These are phyloP conservation scores for Gasterosteus aculeatus DNA, from an alignment of 2,113 vertebrate species.

Conservation along the genomic window DNA sequence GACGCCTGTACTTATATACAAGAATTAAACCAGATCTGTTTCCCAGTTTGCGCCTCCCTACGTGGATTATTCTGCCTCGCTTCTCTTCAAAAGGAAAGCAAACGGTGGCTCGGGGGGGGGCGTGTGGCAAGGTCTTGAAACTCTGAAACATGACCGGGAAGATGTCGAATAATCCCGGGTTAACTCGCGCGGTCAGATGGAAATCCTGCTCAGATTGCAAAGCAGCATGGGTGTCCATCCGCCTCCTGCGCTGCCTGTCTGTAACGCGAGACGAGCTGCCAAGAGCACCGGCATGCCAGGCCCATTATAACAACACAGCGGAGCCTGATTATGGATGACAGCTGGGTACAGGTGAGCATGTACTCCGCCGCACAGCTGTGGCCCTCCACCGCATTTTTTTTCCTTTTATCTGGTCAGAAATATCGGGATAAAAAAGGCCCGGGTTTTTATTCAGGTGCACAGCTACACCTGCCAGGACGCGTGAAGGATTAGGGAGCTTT, in stretches of 20 bases:
- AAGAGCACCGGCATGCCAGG: conserved; percentile 40
- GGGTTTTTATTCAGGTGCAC: conserved; percentile 5
- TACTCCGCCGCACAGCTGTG: conserved; percentile 53
- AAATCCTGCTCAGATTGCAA: conserved; percentile 80
- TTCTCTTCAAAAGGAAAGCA: conserved; percentile 51
- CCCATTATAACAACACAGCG: conserved; percentile 47
- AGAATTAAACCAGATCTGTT: neutral
- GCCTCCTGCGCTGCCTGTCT: conserved; percentile 55
- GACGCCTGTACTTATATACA: neutral
- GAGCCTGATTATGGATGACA: conserved; percentile 61
- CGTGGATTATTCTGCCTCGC: conserved; percentile 51
- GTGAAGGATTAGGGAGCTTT: conserved; percentile 14
- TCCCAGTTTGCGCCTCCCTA: conserved; percentile 27
- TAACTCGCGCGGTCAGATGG: conserved; percentile 68
- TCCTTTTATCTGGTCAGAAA: conserved; percentile 24
- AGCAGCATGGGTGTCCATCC: conserved; percentile 73
- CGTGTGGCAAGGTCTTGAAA: conserved; percentile 41
- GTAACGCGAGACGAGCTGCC: conserved; percentile 60
- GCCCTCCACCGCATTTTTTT: conserved; percentile 33
- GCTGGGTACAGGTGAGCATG: conserved; percentile 51
- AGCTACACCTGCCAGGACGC: conserved; percentile 23
- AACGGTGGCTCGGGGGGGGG: conserved; percentile 16
- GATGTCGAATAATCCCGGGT: conserved; percentile 69
- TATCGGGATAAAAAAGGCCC: neutral
- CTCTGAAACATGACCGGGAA: conserved; percentile 66